Evolutionary conservation across 53 echinoderm and acorn worm genomes (phyloP), one percentile per base, ranked within the genome.

Genomic region (Astropecten irregularis): DNA sequence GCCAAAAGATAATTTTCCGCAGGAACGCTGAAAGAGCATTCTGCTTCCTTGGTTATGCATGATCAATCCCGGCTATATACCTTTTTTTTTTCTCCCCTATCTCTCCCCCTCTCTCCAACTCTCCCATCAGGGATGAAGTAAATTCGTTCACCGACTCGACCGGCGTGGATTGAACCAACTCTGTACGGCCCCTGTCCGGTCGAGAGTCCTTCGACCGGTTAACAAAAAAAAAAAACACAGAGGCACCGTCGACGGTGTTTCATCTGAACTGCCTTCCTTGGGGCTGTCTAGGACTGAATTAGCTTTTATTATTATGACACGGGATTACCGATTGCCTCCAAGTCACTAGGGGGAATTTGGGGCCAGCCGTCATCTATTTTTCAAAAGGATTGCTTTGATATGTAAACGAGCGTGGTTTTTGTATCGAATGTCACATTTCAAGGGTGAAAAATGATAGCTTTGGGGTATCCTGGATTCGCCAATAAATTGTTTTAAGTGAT

Each of bases 1-100:
- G 84, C 84, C 84, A 84, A 70, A 84, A 84, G 84, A 84, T 84
- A 84, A 84, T 84, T 84, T 84, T 71, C 69, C 84, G 84, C 84
- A 84, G 84, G 59, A 69, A 59, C 69, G 84, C 56, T 84, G 84
- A 84, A 84, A 68, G 65, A 70, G 73, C 54, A 73, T 73, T 73
- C 50, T 35, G 30, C 32, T 51, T 35, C 23, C 38, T 73, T 51
- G 73, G 52, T 53, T 73, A 73, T 73, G 73, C 73, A 73, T 73
- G 73, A 54, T 38, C 52, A 26, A 47, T 7, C 54, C 71, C 69
- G 40, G 40, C 32, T 6, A 4, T 49, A 30, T 20, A 26, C 69
- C 26, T 69, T 49, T 7, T 18, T 49, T 47, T 13, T 10, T 13
- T 44, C 54, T 49, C 46, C 6, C 49, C 16, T 23, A 18, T 49